Conservation (phyloP, 2,888 invertebrate species). For the Atethmia centrago region DNA sequence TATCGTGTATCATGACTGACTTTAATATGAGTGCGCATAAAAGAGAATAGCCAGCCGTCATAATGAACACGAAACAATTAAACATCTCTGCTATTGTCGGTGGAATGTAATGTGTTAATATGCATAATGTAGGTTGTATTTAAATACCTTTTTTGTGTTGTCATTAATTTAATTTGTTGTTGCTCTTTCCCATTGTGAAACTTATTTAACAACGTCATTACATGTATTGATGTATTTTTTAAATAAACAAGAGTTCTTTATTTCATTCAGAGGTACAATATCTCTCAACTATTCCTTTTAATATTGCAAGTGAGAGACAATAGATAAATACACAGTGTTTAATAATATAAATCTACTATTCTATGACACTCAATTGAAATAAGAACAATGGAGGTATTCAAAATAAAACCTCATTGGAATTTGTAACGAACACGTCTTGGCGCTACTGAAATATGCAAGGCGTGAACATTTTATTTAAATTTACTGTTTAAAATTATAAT, state of each 20-base stretch:
- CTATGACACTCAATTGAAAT: constrained; percentile 13
- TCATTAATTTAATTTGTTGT: neutral
- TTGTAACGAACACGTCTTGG: constrained; percentile 5
- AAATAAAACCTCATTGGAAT: constrained; percentile 29
- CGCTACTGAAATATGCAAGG: constrained; percentile 12
- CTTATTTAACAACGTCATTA: neutral
- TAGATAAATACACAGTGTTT: constrained; percentile 16
- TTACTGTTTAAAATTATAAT: constrained; percentile 1
- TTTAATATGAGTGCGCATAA: constrained; percentile 52
- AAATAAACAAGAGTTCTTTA: neutral
- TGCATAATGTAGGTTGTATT: neutral
- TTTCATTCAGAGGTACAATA: neutral
- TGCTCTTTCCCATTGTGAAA: neutral
- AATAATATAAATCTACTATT: constrained; percentile 29
- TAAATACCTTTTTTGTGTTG: neutral
- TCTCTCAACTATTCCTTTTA: neutral
- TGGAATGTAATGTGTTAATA: constrained; percentile 18
- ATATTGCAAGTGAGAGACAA: neutral
- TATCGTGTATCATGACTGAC: constrained; percentile 44
- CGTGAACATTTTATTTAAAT: neutral
- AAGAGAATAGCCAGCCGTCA: constrained; percentile 37
- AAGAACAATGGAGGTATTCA: constrained; percentile 31
- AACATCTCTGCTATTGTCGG: constrained; percentile 32
- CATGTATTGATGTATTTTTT: neutral
- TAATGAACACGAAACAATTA: constrained; percentile 50